phyloP scores from a whole-genome alignment of 2,888 invertebrate genomes.

The Microplitis manilae region DNA sequence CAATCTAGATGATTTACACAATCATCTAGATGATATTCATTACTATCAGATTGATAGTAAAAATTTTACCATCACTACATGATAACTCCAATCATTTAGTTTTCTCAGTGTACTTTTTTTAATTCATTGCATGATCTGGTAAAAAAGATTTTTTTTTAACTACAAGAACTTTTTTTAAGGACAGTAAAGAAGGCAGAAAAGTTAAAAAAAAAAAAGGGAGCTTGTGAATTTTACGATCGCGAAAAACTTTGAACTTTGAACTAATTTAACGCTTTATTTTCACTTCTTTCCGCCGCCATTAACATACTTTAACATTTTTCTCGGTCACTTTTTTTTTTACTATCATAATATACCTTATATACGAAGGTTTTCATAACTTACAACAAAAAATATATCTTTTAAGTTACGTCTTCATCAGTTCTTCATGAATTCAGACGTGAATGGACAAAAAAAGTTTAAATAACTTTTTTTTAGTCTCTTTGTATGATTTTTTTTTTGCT shows the following conservation, averaged over 20 bases:
- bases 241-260: constrained; percentile 61
- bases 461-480: background rate
- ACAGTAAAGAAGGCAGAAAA: constrained; percentile 27
- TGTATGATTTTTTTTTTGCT: constrained; percentile 4
- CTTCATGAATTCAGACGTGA: constrained; percentile 34
- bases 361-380: constrained; percentile 35
- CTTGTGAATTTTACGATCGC: constrained; percentile 23
- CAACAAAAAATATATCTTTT: constrained; percentile 36
- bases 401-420: constrained; percentile 49
- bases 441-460: constrained; percentile 11
- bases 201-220: constrained; percentile 18
- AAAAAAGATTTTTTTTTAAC: too few species aligned
- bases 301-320: constrained; percentile 64
- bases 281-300: constrained; percentile 63
- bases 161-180: constrained; percentile 18
- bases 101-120: too few species aligned
- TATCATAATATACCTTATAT: constrained; percentile 21
- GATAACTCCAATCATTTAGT: too few species aligned
- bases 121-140: too few species aligned
- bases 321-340: constrained; percentile 39
- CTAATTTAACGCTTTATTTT: constrained; percentile 65
- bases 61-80: too few species aligned
- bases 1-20: too few species aligned
- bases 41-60: too few species aligned
- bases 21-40: too few species aligned